phyloP scores from a whole-genome alignment of 2,888 invertebrate species.

The Lasioglossum leucozonium region DNA sequence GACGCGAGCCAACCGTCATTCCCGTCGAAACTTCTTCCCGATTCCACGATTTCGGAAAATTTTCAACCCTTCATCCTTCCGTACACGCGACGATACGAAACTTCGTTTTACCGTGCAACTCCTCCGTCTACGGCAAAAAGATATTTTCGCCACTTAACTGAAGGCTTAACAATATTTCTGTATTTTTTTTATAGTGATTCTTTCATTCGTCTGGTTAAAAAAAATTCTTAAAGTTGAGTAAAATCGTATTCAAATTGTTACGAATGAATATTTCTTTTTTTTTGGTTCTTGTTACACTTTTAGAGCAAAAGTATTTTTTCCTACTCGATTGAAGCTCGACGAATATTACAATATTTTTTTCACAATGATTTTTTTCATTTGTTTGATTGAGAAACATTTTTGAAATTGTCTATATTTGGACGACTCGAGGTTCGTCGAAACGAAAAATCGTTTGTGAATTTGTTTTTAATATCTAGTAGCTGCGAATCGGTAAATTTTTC shows the following conservation, averaged over 20 bases:
- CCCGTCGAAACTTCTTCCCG: background rate
- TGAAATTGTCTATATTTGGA: background rate
- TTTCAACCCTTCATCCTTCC: background rate
- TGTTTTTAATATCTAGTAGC: background rate
- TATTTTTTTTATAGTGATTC: background rate
- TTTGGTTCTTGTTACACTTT: background rate
- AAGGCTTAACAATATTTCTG: background rate
- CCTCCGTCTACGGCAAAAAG: background rate
- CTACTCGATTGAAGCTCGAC: background rate
- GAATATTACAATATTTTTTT: background rate
- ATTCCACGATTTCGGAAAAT: background rate
- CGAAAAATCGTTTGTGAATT: background rate
- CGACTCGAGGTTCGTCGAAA: background rate
- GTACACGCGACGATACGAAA: background rate
- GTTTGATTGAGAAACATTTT: background rate
- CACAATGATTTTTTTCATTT: background rate
- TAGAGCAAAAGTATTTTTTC: background rate
- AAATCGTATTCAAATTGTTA: background rate
- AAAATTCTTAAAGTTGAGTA: background rate
- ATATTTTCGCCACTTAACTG: background rate
- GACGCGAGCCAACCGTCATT: conserved; percentile 27
- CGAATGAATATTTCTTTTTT: background rate
- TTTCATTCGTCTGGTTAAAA: background rate
- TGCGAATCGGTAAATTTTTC: background rate
- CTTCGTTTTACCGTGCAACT: background rate